Evolutionary conservation across 2,888 invertebrate genomes (phyloP).

Genomic region (Caenorhabditis uteleia): DNA sequence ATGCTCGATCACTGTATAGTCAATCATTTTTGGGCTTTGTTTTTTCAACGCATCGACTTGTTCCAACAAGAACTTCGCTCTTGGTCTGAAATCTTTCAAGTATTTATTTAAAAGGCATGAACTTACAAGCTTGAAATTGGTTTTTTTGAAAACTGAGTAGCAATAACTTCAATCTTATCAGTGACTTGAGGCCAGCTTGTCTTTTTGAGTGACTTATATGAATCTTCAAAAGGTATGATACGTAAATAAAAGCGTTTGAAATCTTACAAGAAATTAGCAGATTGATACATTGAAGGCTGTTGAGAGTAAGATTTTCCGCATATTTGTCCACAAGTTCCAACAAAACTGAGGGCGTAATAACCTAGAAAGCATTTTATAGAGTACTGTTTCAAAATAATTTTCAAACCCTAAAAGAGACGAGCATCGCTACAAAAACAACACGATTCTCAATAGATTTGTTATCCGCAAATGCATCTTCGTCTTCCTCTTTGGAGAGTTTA

Average conservation of each 20-base stretch:
- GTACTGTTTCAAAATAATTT: not conserved
- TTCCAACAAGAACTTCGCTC: constrained; percentile 44
- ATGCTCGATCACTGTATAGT: constrained; percentile 36
- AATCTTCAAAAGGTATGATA: constrained; percentile 68
- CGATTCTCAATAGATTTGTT: constrained; percentile 55
- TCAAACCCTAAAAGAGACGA: constrained; percentile 42
- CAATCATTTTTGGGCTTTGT: constrained; percentile 28
- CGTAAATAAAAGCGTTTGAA: not conserved
- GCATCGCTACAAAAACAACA: constrained; percentile 42
- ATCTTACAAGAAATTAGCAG: constrained; percentile 39
- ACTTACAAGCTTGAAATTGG: constrained; percentile 19
- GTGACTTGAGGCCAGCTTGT: constrained; percentile 22
- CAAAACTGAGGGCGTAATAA: constrained; percentile 33
- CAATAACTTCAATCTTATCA: constrained; percentile 27
- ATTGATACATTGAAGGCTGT: constrained; percentile 34
- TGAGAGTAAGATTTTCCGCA: constrained; percentile 22
- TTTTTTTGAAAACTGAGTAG: constrained; percentile 14
- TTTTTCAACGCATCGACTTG: constrained; percentile 38
- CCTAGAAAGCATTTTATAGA: constrained; percentile 10
- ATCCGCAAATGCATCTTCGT: constrained; percentile 21
- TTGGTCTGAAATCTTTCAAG: constrained; percentile 17
- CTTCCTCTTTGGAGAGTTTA: constrained; percentile 31
- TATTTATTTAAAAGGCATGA: not conserved
- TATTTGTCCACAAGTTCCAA: constrained; percentile 40
- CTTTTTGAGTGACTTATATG: constrained; percentile 44